phyloP scores from a whole-genome alignment of 1,140 invertebrate genomes.

The Medauroidea extradentata region DNA sequence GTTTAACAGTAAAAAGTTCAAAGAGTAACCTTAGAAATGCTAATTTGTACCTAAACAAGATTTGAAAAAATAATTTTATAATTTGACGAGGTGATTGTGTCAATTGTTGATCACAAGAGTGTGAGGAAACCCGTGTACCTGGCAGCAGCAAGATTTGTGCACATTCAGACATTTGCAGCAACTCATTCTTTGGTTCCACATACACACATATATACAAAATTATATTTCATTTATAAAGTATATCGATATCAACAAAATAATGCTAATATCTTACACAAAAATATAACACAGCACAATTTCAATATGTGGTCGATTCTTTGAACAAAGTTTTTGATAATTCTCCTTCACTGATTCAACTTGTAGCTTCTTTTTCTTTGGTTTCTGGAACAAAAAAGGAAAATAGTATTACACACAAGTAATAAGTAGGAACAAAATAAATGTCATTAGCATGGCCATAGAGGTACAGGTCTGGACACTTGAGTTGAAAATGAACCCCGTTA shows the following conservation, averaged over 20 bases:
- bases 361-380: conserved; percentile 7
- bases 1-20: too few species aligned
- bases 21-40: too few species aligned
- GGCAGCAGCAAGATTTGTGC: background rate
- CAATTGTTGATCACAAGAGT: background rate
- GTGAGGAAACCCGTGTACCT: background rate
- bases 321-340: conserved; percentile 7
- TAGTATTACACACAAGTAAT: too few species aligned
- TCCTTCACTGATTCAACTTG: conserved; percentile 7
- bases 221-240: conserved; percentile 12
- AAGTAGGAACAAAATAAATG: too few species aligned
- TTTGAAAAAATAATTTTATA: background rate
- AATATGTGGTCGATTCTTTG: conserved; percentile 14
- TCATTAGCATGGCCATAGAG: too few species aligned
- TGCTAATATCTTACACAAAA: conserved; percentile 20
- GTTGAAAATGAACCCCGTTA: too few species aligned
- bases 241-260: conserved; percentile 17
- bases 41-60: too few species aligned
- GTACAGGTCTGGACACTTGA: too few species aligned
- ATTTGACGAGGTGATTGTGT: background rate
- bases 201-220: conserved; percentile 7
- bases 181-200: conserved; percentile 1
- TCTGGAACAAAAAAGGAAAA: conserved; percentile 9
- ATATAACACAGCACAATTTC: conserved; percentile 18
- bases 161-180: background rate